Evolutionary conservation across 2,113 vertebrate genomes (phyloP).

Genomic region (Antigone vipio): DNA sequence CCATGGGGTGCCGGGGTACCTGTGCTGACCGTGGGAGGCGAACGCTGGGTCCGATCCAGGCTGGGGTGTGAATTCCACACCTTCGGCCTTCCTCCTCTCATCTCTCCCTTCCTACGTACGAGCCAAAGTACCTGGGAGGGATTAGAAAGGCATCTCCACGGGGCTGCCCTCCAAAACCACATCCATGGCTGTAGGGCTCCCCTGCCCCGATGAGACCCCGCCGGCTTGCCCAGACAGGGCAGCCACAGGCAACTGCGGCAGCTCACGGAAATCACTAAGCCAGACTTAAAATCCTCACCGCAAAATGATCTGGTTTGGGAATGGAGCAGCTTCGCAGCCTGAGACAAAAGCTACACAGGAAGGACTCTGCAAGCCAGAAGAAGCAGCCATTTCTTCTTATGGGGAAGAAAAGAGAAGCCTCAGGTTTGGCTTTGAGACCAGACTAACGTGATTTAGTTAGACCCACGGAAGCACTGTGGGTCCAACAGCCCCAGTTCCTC

Average conservation of each 20-base stretch:
- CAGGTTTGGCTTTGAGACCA: neutral
- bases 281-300: neutral
- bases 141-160: neutral
- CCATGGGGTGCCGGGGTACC: neutral
- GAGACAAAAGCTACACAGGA: neutral
- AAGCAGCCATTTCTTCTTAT: neutral
- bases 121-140: neutral
- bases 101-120: rapidly evolving
- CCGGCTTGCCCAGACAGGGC: neutral
- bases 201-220: rapidly evolving
- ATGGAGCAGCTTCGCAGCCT: neutral
- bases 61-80: neutral
- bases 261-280: neutral
- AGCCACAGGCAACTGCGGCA: neutral
- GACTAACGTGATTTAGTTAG: neutral
- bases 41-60: neutral
- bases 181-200: neutral
- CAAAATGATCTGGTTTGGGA: neutral
- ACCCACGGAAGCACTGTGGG: neutral
- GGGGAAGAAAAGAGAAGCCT: neutral
- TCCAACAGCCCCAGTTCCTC: neutral
- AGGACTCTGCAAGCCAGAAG: neutral
- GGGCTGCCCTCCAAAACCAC: neutral
- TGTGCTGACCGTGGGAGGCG: rapidly evolving
- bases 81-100: neutral